A percentile compares a stretch with the other conserved stretches of the same genome.
phyloP scores from a whole-genome alignment of 23 tunicate species.

The Styela plicata region DNA sequence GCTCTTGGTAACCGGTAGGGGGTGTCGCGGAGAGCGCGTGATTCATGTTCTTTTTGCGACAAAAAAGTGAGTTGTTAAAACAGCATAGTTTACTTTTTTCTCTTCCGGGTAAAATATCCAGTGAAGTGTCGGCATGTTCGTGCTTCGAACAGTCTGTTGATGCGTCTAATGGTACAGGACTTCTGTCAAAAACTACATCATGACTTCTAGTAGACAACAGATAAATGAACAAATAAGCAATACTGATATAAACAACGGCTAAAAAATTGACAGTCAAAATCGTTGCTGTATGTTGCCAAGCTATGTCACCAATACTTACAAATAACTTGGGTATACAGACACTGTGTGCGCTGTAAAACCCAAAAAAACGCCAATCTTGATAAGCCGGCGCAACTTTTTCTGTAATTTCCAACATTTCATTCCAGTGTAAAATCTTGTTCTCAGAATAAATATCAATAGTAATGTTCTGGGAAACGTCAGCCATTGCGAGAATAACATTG shows the following conservation, averaged over 20 bases:
- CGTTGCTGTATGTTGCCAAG: slow-evolving; percentile 56
- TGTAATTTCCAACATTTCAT: slow-evolving; percentile 20
- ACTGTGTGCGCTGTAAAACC: slow-evolving; percentile 82
- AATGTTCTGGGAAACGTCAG: slow-evolving; percentile 30
- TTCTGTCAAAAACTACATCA: not conserved
- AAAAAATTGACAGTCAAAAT: slow-evolving; percentile 43
- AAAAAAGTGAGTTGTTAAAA: not conserved
- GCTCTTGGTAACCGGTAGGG: not conserved
- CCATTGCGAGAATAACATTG: slow-evolving; percentile 28
- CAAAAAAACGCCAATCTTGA: slow-evolving; percentile 69
- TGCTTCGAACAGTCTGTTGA: not conserved
- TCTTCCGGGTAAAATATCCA: not conserved
- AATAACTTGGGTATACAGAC: slow-evolving; percentile 83
- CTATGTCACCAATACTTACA: slow-evolving; percentile 38
- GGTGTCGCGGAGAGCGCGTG: not conserved
- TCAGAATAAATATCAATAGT: not conserved
- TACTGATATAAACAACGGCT: slow-evolving; percentile 53
- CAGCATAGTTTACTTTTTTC: not conserved
- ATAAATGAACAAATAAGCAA: slow-evolving; percentile 47
- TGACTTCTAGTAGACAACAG: slow-evolving; percentile 25
- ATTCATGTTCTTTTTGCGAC: not conserved
- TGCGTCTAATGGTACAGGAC: not conserved
- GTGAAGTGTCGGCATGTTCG: too few relatives aligned
- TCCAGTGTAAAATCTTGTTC: slow-evolving; percentile 23
- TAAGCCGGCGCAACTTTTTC: slow-evolving; percentile 27